Percentiles rank a stretch among this genome's conserved stretches.
Evolutionary conservation across 2,888 invertebrate genomes (phyloP).

Genomic region (Salticus scenicus): DNA sequence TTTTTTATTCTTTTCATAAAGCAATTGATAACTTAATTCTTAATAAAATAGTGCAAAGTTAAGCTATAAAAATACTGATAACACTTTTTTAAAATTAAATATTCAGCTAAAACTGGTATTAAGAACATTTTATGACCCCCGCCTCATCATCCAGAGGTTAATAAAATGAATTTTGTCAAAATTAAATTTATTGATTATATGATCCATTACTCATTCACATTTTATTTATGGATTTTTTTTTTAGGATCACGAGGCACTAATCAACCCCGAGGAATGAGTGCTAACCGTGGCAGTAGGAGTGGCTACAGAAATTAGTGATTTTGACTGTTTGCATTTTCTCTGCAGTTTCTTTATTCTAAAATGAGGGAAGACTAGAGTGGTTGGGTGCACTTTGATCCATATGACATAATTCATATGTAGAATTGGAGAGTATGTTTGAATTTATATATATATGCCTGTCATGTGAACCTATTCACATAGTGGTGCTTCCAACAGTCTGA

Average conservation of each 20-base stretch:
- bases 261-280: slow-evolving; percentile 27
- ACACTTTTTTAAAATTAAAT: too few relatives aligned
- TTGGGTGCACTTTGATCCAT: slow-evolving; percentile 26
- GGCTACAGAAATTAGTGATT: slow-evolving; percentile 54
- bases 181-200: too few relatives aligned
- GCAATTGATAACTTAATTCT: too few relatives aligned
- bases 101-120: too few relatives aligned
- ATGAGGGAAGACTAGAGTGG: slow-evolving; percentile 35
- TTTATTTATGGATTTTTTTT: too few relatives aligned
- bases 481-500: slow-evolving; percentile 55
- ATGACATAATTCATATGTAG: background rate
- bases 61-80: too few relatives aligned
- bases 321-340: background rate
- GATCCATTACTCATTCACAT: too few relatives aligned
- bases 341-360: slow-evolving; percentile 12
- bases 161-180: too few relatives aligned
- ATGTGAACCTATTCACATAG: slow-evolving; percentile 38
- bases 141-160: too few relatives aligned
- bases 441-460: slow-evolving; percentile 29
- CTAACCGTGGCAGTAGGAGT: slow-evolving; percentile 38
- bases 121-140: too few relatives aligned
- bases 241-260: slow-evolving; percentile 41
- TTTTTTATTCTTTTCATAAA: too few relatives aligned
- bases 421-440: slow-evolving; percentile 10
- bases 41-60: too few relatives aligned